These are phyloP conservation scores for Dipus sagitta DNA, from an alignment of 2,797 vertebrate species.

Conservation along the genomic window DNA sequence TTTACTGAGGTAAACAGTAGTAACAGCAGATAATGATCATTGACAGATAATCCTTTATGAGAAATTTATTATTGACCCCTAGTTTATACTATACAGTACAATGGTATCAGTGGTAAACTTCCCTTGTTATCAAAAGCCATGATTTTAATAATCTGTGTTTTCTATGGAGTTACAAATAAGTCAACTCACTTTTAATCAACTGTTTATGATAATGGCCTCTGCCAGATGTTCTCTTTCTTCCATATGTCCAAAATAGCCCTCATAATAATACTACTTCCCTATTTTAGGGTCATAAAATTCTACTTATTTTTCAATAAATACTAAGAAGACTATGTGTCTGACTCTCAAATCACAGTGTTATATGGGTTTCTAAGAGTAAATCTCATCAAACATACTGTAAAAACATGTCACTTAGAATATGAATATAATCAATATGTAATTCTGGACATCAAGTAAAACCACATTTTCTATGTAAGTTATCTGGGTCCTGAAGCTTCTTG, in stretches of 20 bases:
- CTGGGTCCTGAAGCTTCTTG: background rate
- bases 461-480: slow-evolving; percentile 32
- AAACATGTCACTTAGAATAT: background rate
- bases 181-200: background rate
- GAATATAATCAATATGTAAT: background rate
- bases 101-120: background rate
- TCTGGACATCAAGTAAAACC: slow-evolving; percentile 25
- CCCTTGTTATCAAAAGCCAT: background rate
- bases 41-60: background rate
- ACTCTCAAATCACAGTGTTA: background rate
- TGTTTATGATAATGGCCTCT: slow-evolving; percentile 19
- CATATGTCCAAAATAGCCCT: background rate
- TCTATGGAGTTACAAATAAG: background rate
- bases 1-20: background rate
- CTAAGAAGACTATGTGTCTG: background rate
- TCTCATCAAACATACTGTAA: background rate
- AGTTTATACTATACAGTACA: background rate
- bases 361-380: background rate
- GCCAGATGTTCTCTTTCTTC: background rate
- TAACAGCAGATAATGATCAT: background rate
- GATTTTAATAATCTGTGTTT: slow-evolving; percentile 11
- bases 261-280: background rate
- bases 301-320: slow-evolving; percentile 1
- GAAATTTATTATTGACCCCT: too few relatives aligned
- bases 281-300: background rate